These are phyloP conservation scores for Geopemphigus sp. DNA, from an alignment of 1,140 invertebrate genomes.

Conservation along the genomic window DNA sequence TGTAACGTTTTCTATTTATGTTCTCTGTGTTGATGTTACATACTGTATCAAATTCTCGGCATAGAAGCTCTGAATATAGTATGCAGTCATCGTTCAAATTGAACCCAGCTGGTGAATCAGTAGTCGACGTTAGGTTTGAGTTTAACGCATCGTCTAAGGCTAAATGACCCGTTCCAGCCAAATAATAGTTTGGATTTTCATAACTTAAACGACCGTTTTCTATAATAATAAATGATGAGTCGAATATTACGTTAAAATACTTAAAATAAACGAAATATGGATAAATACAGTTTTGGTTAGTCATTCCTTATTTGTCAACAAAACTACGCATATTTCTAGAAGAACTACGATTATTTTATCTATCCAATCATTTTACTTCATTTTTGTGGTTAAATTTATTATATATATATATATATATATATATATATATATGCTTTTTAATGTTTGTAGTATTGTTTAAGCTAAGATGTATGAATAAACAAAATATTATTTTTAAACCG, in stretches of 20 bases:
- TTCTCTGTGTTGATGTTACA: slow-evolving; percentile 45
- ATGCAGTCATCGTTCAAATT: slow-evolving; percentile 37
- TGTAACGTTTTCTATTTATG: slow-evolving; percentile 55
- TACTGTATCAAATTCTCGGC: slow-evolving; percentile 28
- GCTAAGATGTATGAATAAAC: neutral
- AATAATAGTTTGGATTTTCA: slow-evolving; percentile 83
- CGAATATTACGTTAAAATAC: no score
- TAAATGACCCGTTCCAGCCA: slow-evolving; percentile 65
- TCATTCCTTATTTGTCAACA: no score
- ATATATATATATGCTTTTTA: no score
- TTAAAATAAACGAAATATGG: no score
- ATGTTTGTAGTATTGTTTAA: neutral
- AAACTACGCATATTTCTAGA: no score
- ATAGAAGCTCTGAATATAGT: slow-evolving; percentile 39
- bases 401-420: no score
- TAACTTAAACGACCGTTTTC: slow-evolving; percentile 83
- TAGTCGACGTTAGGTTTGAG: slow-evolving; percentile 56
- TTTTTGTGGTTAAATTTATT: no score
- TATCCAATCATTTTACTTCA: no score
- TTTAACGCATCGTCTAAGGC: slow-evolving; percentile 73
- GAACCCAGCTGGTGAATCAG: slow-evolving; percentile 26
- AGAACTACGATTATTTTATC: no score
- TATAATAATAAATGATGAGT: no score
- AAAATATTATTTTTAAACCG: neutral
- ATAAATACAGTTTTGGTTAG: no score